Percentiles rank a stretch among this genome's conserved stretches.
phyloP scores from a whole-genome alignment of 2,797 vertebrate species.

The Myotis myotis region DNA sequence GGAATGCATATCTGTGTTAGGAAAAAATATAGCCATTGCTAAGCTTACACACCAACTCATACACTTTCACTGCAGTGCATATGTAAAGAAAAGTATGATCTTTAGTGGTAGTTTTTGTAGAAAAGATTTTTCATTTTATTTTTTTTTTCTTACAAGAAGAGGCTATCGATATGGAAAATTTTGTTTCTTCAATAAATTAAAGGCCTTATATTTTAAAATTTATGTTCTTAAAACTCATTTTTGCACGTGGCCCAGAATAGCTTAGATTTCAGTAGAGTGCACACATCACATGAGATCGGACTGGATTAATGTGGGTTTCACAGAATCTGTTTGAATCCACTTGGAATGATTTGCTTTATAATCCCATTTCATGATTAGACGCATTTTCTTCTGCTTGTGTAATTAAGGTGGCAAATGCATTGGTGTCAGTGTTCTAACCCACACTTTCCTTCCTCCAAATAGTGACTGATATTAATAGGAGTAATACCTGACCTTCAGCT shows the following conservation, averaged over 20 bases:
- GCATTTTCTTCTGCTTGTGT: conserved; percentile 46
- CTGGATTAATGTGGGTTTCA: conserved; percentile 61
- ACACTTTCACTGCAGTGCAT: not conserved
- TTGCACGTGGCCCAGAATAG: conserved; percentile 49
- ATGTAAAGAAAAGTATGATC: not conserved
- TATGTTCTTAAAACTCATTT: conserved; percentile 55
- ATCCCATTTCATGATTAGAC: conserved; percentile 26
- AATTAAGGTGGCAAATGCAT: conserved; percentile 55
- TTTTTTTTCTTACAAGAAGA: not conserved
- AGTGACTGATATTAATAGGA: conserved; percentile 54
- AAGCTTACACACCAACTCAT: not conserved
- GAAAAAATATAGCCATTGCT: not conserved
- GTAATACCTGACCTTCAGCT: conserved; percentile 53
- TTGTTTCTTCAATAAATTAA: conserved; percentile 40
- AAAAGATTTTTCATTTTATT: conserved; percentile 28
- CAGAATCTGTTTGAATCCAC: conserved; percentile 52
- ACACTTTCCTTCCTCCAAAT: conserved; percentile 49
- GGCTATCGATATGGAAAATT: conserved; percentile 36
- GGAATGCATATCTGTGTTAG: not conserved
- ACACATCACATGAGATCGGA: not conserved
- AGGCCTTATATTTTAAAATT: not conserved
- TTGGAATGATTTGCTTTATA: conserved; percentile 62
- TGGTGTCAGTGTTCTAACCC: conserved; percentile 58
- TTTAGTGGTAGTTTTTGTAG: not conserved
- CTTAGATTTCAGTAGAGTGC: conserved; percentile 42